Evolutionary conservation across 1,140 invertebrate genomes (phyloP), one percentile per base, ranked within the genome.

Genomic region (Drosophila ironensis): DNA sequence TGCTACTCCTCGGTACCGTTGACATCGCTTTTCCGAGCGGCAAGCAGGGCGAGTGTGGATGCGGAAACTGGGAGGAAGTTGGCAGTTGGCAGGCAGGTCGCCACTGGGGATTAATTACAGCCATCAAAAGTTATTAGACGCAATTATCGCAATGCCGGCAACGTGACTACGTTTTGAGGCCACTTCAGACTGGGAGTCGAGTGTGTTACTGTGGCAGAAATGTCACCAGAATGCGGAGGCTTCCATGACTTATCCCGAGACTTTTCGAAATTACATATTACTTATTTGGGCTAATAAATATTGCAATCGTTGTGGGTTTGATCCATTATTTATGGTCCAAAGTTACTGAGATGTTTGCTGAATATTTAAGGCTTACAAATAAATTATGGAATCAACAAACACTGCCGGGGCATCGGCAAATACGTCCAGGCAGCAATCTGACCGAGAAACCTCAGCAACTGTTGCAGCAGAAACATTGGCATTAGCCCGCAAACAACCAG

Each of bases 81-180:
- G 42, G 14, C 53, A 51, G 56, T 46, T 35, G 48, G 33, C 22
- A 28, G 40, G 11, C 66, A 67, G 51, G 17, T 38, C 66, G 60
- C 60, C 84, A 78, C 69, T 68, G 80, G 67, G 81, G 84, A 86
- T 86, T 86, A 86, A 86, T 86, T 86, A 87, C 74, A 80, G 81
- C 75, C 74, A 86, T 86, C 80, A 86, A 86, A 86, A 86, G 80
- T 86, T 86, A 86, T 86, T 86, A 86, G 80, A 68, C 74, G 57
- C 80, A 86, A 86, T 86, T 86, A 86, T 86, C 80, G 69, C 78
- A 86, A 71, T 84, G 78, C 51, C 30, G 78, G 73, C 69, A 72
- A 78, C 73, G 78, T 78, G 73, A 63, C 61, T 63, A 48, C 51
- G 52, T 48, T 52, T 48, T 47, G 37, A 60, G 51, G 59, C 24